Evolutionary conservation across 1,140 invertebrate species (phyloP).

Genomic region (Polypedilum vanderplanki): DNA sequence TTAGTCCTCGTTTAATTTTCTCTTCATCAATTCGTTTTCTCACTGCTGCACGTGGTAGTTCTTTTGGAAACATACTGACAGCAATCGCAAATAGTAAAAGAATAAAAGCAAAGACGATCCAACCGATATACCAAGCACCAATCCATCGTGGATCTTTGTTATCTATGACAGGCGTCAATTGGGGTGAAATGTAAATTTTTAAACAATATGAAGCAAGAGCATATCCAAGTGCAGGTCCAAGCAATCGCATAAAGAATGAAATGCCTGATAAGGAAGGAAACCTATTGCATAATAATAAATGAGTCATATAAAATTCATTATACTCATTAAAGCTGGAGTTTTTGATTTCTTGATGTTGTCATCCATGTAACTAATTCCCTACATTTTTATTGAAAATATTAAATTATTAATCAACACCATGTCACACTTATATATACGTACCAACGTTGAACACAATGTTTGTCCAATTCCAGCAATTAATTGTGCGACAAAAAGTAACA

Average conservation of each 20-base stretch:
- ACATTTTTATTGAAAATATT: no score
- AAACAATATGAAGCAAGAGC: constrained; percentile 55
- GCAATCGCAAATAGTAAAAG: constrained; percentile 51
- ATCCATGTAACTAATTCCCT: constrained; percentile 55
- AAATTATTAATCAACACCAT: no score
- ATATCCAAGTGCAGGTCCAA: constrained; percentile 59
- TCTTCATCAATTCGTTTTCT: constrained; percentile 41
- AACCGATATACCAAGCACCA: constrained; percentile 68
- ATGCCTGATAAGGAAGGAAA: constrained; percentile 44
- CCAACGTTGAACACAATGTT: constrained; percentile 51
- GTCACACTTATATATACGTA: no score
- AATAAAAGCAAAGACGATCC: constrained; percentile 55
- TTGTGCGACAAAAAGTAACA: constrained; percentile 51
- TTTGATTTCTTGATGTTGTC: constrained; percentile 58
- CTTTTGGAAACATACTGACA: constrained; percentile 53
- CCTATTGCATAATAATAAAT: constrained; percentile 30
- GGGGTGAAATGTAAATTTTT: constrained; percentile 57
- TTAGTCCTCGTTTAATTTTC: background rate
- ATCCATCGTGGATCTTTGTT: constrained; percentile 59
- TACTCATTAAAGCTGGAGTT: constrained; percentile 52
- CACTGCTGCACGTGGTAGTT: constrained; percentile 49
- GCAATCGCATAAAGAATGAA: constrained; percentile 55
- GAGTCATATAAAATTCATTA: constrained; percentile 30
- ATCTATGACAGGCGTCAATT: constrained; percentile 53
- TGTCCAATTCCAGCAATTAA: constrained; percentile 54